These are phyloP conservation scores for Thaleichthys pacificus DNA, from an alignment of 2,797 vertebrate genomes.

Conservation along the genomic window DNA sequence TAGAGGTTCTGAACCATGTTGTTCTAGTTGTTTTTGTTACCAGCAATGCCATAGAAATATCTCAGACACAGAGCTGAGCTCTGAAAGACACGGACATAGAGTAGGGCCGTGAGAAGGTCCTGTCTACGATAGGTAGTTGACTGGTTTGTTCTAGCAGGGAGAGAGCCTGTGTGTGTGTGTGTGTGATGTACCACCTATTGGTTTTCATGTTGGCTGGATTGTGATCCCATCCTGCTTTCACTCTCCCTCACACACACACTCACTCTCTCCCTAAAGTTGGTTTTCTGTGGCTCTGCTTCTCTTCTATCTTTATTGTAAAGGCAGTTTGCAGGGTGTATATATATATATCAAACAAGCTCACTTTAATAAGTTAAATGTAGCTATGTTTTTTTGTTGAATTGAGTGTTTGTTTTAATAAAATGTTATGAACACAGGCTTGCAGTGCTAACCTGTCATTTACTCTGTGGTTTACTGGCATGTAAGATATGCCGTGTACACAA, in stretches of 20 bases:
- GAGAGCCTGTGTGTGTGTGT: no score
- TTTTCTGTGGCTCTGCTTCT: constrained; percentile 10
- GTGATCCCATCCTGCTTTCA: no score
- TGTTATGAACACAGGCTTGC: constrained; percentile 26
- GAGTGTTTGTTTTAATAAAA: constrained; percentile 57
- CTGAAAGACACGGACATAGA: constrained; percentile 26
- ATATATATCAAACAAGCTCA: constrained; percentile 54
- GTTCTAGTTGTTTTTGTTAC: constrained; percentile 40
- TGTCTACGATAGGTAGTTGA: background rate
- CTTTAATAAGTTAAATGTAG: constrained; percentile 60
- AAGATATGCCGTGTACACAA: no score
- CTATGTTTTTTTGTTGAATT: constrained; percentile 26
- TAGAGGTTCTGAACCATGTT: constrained; percentile 35
- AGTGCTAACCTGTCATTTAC: background rate
- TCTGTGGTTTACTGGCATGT: background rate
- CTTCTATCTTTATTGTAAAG: background rate
- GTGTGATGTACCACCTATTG: background rate
- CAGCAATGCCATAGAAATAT: constrained; percentile 44
- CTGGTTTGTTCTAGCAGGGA: constrained; percentile 44
- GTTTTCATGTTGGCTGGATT: background rate
- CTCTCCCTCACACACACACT: background rate
- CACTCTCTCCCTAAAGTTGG: background rate
- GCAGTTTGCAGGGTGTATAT: constrained; percentile 14
- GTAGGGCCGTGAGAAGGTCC: background rate
- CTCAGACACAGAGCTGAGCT: constrained; percentile 53